Evolutionary conservation across 2,797 vertebrate species (phyloP).

Genomic region (Xenentodon cancila): DNA sequence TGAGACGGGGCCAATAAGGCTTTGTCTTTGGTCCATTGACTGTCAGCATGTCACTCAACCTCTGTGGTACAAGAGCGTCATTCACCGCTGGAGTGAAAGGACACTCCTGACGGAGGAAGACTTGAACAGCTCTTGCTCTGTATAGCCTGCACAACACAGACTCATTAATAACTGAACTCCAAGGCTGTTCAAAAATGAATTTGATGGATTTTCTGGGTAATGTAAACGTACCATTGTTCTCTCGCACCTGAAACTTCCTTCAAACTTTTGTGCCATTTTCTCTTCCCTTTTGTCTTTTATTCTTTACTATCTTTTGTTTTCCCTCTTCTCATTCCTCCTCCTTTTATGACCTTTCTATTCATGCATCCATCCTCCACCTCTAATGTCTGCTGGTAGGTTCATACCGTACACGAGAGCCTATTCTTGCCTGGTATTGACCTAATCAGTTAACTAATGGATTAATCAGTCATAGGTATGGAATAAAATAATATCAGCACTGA

Average conservation of each 20-base stretch:
- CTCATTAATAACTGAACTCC: constrained; percentile 53
- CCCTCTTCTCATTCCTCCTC: constrained; percentile 14
- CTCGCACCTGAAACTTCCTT: constrained; percentile 62
- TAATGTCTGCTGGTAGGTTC: constrained; percentile 69
- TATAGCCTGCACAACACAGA: constrained; percentile 39
- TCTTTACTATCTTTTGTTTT: constrained; percentile 41
- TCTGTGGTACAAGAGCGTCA: constrained; percentile 54
- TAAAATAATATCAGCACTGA: constrained; percentile 54
- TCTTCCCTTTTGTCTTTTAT: constrained; percentile 46
- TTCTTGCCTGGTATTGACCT: constrained; percentile 82
- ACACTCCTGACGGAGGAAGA: constrained; percentile 44
- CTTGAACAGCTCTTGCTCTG: constrained; percentile 32
- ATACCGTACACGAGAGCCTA: constrained; percentile 78
- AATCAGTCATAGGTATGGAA: constrained; percentile 74
- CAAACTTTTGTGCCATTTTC: constrained; percentile 59
- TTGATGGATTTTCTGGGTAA: constrained; percentile 60
- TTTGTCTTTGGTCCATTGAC: constrained; percentile 52
- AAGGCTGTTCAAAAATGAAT: constrained; percentile 40
- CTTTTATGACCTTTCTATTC: constrained; percentile 40
- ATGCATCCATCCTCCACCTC: constrained; percentile 40
- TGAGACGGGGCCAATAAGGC: constrained; percentile 51
- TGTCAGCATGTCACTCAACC: constrained; percentile 61
- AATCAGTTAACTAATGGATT: constrained; percentile 78
- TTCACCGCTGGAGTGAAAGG: constrained; percentile 49
- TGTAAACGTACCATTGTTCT: constrained; percentile 60